phyloP scores from a whole-genome alignment of 2,113 vertebrate species.

The Desmodus rotundus region DNA sequence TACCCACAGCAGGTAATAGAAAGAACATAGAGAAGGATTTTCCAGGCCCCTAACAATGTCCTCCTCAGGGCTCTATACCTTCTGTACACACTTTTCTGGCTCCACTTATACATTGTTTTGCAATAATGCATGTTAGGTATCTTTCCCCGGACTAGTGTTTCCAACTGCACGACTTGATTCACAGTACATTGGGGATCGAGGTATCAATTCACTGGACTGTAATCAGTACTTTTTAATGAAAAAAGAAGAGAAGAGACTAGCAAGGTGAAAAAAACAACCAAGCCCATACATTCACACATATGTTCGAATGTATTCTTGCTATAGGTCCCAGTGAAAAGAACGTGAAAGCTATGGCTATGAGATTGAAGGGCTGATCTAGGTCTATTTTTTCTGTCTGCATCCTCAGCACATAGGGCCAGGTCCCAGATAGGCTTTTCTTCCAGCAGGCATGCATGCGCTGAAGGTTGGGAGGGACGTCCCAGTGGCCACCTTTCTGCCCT shows the following conservation, averaged over 20 bases:
- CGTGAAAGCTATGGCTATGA: background rate
- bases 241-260: background rate
- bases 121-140: background rate
- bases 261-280: background rate
- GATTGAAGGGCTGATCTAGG: background rate
- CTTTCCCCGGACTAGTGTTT: background rate
- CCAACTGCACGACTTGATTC: background rate
- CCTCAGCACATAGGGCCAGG: background rate
- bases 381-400: background rate
- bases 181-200: background rate
- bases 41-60: background rate
- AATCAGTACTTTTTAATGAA: background rate
- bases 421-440: background rate
- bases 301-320: background rate
- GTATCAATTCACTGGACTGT: background rate
- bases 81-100: background rate
- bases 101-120: background rate
- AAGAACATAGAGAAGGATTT: background rate
- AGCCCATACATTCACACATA: background rate
- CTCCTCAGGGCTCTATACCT: background rate
- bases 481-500: background rate
- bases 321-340: background rate
- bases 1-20: fast-evolving
- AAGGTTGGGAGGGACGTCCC: background rate
- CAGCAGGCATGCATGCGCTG: background rate